These are phyloP conservation scores for Saccostrea echinata DNA, from an alignment of 1,140 invertebrate genomes.

Conservation along the genomic window DNA sequence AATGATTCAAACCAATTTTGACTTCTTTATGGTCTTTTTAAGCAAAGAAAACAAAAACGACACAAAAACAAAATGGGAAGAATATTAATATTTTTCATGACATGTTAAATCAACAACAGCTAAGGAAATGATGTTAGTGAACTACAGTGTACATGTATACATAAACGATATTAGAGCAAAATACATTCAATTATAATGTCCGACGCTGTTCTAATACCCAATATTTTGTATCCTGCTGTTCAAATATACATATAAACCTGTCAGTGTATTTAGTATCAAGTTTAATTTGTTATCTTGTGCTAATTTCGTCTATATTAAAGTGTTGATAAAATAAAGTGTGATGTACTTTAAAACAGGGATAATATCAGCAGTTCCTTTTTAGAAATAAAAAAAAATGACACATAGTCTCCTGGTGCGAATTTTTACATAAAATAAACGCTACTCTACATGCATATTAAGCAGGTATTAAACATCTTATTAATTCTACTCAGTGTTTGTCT, in stretches of 20 bases:
- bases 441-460: slow-evolving; percentile 10
- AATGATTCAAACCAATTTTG: too few relatives aligned
- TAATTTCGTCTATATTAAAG: not conserved
- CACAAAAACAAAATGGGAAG: too few relatives aligned
- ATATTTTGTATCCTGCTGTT: not conserved
- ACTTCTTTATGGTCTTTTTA: too few relatives aligned
- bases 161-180: too few relatives aligned
- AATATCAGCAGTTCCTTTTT: not conserved
- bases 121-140: too few relatives aligned
- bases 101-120: too few relatives aligned
- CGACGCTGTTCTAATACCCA: too few relatives aligned
- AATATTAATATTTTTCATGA: too few relatives aligned
- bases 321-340: not conserved
- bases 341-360: not conserved
- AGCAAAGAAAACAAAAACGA: too few relatives aligned
- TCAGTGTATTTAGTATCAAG: not conserved
- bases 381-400: not conserved
- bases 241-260: not conserved
- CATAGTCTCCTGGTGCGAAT: not conserved
- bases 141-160: too few relatives aligned
- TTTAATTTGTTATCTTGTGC: not conserved
- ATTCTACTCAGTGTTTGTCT: slow-evolving; percentile 13
- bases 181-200: too few relatives aligned
- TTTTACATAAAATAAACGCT: not conserved
- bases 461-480: slow-evolving; percentile 14